Conservation (phyloP, 2,888 invertebrate genomes). For the Amblyjoppa fuscipennis region DNA sequence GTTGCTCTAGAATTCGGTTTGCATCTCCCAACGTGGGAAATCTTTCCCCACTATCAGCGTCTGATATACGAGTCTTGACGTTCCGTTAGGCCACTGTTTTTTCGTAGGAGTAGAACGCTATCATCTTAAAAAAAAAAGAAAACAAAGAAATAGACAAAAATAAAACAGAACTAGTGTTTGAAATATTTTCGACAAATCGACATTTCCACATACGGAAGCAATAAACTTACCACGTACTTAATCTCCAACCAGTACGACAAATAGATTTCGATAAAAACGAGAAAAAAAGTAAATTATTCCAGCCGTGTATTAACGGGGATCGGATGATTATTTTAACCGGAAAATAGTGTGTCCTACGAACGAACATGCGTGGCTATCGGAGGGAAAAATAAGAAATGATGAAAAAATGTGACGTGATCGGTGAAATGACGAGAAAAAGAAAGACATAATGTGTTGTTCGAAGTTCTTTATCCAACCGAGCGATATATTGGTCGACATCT, state of each 20-base stretch:
- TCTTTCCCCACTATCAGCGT: conserved; percentile 98
- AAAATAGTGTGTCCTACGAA: conserved; percentile 25
- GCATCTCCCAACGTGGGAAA: conserved; percentile 96
- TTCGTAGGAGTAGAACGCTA: conserved; percentile 66
- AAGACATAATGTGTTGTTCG: conserved; percentile 5
- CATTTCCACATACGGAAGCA: conserved; percentile 4
- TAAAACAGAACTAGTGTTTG: background rate
- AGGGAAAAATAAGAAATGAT: conserved; percentile 1
- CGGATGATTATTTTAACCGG: conserved; percentile 43
- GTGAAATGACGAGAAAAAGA: background rate
- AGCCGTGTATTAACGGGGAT: conserved; percentile 42
- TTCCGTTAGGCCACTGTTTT: conserved; percentile 67
- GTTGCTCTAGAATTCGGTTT: conserved; percentile 98
- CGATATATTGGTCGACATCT: background rate
- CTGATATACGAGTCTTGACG: conserved; percentile 96
- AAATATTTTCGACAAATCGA: background rate
- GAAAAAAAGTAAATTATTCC: background rate
- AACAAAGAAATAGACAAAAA: conserved; percentile 15
- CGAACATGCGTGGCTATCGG: conserved; percentile 7
- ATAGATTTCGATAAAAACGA: conserved; percentile 5
- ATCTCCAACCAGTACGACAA: conserved; percentile 20
- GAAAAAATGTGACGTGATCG: background rate
- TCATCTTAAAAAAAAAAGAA: conserved; percentile 56
- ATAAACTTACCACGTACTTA: conserved; percentile 6
- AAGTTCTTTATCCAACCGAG: background rate